Evolutionary conservation across 1,140 invertebrate genomes (phyloP).

Genomic region (Orussus abietinus): DNA sequence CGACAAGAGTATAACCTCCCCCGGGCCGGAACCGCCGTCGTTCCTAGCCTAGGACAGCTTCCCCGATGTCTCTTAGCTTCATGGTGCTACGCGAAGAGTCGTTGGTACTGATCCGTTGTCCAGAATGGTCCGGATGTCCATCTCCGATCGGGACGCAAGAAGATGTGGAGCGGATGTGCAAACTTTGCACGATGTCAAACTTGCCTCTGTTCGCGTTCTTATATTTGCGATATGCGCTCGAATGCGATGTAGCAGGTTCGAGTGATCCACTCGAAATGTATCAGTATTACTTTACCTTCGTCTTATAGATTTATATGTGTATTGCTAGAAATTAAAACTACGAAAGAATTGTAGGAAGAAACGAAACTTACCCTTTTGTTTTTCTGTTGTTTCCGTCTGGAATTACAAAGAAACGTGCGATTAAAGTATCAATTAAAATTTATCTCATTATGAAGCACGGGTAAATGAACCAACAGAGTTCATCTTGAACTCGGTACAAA

Average conservation of each 20-base stretch:
- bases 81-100: conserved; percentile 4
- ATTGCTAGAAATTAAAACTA: conserved; percentile 10
- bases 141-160: too few species aligned
- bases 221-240: conserved; percentile 13
- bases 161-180: conserved; percentile 7
- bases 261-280: conserved; percentile 21
- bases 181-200: conserved; percentile 10
- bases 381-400: conserved; percentile 43
- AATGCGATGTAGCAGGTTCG: conserved; percentile 18
- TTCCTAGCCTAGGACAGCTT: conserved; percentile 5
- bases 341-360: too few species aligned
- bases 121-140: too few species aligned
- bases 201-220: conserved; percentile 14
- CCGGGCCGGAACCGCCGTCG: too few species aligned
- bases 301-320: conserved; percentile 12
- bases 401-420: conserved; percentile 23
- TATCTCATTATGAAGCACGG: too few species aligned
- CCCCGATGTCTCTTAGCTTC: conserved; percentile 1
- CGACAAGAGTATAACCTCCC: too few species aligned
- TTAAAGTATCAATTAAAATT: too few species aligned
- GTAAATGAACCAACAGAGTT: too few species aligned
- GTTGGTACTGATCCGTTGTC: too few species aligned
- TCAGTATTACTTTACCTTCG: conserved; percentile 9
- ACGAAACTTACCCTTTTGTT: conserved; percentile 45
- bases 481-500: too few species aligned